Conservation (phyloP, 1,140 invertebrate species). For the Drosophila pseudoananassae region DNA sequence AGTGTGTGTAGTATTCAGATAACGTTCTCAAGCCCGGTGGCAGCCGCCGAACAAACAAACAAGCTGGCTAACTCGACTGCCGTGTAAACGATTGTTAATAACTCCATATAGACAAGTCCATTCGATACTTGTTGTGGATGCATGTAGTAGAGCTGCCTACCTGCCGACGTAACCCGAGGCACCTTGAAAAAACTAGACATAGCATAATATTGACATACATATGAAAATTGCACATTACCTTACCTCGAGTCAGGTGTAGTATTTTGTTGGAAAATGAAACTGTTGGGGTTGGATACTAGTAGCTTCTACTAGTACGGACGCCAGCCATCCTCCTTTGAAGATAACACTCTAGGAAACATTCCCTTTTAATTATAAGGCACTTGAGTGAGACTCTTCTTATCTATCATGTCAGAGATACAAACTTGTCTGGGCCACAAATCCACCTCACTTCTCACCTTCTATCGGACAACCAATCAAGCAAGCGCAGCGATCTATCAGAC, state of each 20-base stretch:
- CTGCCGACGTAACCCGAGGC: slow-evolving; percentile 50
- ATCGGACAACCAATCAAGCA: slow-evolving; percentile 56
- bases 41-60: slow-evolving; percentile 22
- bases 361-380: slow-evolving; percentile 34
- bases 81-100: slow-evolving; percentile 67
- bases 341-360: slow-evolving; percentile 7
- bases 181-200: slow-evolving; percentile 67
- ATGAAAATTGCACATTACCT: slow-evolving; percentile 60
- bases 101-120: slow-evolving; percentile 45
- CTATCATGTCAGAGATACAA: slow-evolving; percentile 31
- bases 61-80: slow-evolving; percentile 16
- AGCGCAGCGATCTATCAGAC: slow-evolving; percentile 73
- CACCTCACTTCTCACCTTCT: slow-evolving; percentile 36
- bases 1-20: slow-evolving; percentile 4
- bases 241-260: slow-evolving; percentile 24
- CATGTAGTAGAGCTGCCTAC: too few relatives aligned
- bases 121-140: slow-evolving; percentile 17
- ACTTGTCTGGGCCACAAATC: slow-evolving; percentile 39
- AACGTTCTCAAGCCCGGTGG: slow-evolving; percentile 33
- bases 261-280: slow-evolving; percentile 16
- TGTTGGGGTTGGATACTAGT: slow-evolving; percentile 1
- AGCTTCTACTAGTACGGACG: not conserved
- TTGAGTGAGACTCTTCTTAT: slow-evolving; percentile 23
- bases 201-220: slow-evolving; percentile 75
- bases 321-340: not conserved